A percentile compares a stretch with the other conserved stretches of the same genome.
Conservation (phyloP, 2,113 vertebrate species). For the Panthera tigris region DNA sequence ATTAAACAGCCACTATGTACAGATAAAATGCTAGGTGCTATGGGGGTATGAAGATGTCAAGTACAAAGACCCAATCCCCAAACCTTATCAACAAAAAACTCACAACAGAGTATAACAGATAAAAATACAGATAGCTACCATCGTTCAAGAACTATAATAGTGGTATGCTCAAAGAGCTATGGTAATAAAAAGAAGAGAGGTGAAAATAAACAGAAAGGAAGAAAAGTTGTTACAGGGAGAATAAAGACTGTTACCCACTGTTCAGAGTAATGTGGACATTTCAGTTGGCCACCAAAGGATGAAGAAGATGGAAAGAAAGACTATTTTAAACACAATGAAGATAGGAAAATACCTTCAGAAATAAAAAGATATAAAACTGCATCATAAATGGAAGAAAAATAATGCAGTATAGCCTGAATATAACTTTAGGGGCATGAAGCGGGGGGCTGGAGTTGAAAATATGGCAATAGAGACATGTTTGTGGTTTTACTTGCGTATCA, state of each 20-base stretch:
- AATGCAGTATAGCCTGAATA: background rate
- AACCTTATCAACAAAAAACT: slow-evolving; percentile 1
- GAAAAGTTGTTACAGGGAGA: background rate
- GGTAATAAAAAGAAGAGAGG: background rate
- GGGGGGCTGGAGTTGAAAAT: background rate
- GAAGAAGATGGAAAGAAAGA: background rate
- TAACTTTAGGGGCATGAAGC: background rate
- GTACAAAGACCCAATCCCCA: background rate
- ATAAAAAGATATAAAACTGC: background rate
- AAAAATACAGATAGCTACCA: background rate
- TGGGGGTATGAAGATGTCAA: background rate
- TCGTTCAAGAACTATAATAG: background rate
- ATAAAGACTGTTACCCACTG: background rate
- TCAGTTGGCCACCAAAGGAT: slow-evolving; percentile 18
- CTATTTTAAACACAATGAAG: background rate
- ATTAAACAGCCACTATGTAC: background rate
- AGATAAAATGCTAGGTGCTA: background rate
- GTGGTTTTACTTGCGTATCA: background rate
- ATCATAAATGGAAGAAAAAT: slow-evolving; percentile 7
- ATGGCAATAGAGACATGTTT: background rate
- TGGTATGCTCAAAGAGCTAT: background rate
- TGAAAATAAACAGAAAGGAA: background rate
- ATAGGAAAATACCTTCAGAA: background rate
- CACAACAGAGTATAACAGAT: background rate
- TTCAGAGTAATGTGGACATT: background rate